phyloP scores from a whole-genome alignment of 2,888 invertebrate genomes.

The Athalia cordata region DNA sequence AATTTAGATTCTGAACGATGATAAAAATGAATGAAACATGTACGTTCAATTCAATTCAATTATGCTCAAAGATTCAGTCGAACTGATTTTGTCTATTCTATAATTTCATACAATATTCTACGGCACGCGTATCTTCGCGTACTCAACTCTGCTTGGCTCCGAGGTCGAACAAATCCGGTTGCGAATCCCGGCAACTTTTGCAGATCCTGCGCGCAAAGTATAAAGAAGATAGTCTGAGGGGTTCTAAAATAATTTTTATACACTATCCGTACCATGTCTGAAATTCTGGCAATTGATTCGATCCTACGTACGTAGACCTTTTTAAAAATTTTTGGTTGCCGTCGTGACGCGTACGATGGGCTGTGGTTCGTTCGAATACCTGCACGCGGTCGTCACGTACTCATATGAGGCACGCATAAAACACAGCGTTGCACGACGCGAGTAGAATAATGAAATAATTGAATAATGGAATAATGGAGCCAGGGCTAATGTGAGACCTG shows the following conservation, averaged over 20 bases:
- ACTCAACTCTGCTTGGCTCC: neutral
- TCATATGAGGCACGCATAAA: constrained; percentile 45
- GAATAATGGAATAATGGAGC: constrained; percentile 42
- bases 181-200: constrained; percentile 7
- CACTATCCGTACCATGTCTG: neutral
- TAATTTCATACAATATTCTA: neutral
- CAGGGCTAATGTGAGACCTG: constrained; percentile 41
- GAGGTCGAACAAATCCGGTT: constrained; percentile 14
- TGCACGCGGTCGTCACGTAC: constrained; percentile 39
- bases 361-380: constrained; percentile 14
- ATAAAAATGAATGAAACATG: neutral
- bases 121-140: constrained; percentile 14
- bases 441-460: constrained; percentile 40
- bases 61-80: neutral
- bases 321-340: constrained; percentile 10
- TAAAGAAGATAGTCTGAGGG: too few relatives aligned
- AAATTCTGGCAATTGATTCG: constrained; percentile 2
- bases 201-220: neutral
- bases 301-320: constrained; percentile 7
- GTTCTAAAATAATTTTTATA: neutral
- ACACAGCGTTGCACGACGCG: constrained; percentile 32
- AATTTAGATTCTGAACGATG: neutral
- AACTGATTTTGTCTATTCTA: constrained; percentile 11
- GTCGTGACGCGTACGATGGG: constrained; percentile 1
- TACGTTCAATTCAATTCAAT: too few relatives aligned